These are phyloP conservation scores for Alfaro cultratus DNA, from an alignment of 2,797 vertebrate genomes.

Conservation along the genomic window DNA sequence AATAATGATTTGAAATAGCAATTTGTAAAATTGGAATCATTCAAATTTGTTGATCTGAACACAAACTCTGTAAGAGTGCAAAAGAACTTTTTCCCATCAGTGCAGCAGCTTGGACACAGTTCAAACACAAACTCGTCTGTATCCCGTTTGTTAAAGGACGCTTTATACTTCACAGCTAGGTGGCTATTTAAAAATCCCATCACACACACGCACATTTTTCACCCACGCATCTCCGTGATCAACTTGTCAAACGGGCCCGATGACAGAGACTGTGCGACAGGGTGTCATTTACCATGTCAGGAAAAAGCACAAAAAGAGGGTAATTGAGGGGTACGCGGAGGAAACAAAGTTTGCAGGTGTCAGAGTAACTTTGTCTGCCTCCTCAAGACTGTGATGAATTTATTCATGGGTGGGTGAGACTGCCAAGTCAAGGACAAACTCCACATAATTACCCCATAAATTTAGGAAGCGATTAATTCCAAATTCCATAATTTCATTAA, in stretches of 20 bases:
- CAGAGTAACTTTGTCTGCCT: conserved; percentile 71
- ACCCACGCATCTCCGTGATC: conserved; percentile 58
- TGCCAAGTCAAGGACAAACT: conserved; percentile 79
- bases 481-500: conserved; percentile 78
- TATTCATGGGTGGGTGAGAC: conserved; percentile 70
- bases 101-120: conserved; percentile 20
- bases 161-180: conserved; percentile 45
- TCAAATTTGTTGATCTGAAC: not conserved
- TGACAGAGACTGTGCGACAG: conserved; percentile 66
- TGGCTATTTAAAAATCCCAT: conserved; percentile 39
- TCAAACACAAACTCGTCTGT: conserved; percentile 47
- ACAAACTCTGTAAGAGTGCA: not conserved
- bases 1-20: not conserved
- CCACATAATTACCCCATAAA: conserved; percentile 76
- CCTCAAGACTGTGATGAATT: conserved; percentile 67
- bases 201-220: conserved; percentile 37
- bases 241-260: conserved; percentile 44
- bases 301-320: conserved; percentile 53
- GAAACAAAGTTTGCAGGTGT: conserved; percentile 74
- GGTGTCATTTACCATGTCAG: conserved; percentile 72
- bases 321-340: conserved; percentile 70
- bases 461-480: conserved; percentile 75
- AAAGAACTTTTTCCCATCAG: not conserved
- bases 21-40: not conserved
- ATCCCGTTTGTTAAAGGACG: conserved; percentile 52